Conservation (phyloP, 2,888 invertebrate genomes). For the Drosophila trichaetosa region DNA sequence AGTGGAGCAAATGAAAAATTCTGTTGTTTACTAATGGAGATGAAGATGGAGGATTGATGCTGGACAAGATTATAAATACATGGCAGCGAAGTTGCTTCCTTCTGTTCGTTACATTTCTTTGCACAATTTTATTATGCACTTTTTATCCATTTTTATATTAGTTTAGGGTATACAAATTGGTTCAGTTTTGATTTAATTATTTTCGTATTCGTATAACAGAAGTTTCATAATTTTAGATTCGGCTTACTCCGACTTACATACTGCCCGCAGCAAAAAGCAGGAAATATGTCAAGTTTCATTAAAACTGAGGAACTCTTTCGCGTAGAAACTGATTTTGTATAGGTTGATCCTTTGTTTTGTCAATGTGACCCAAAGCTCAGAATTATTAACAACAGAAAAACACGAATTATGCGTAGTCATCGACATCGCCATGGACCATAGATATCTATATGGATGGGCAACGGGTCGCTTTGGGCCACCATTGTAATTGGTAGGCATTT, state of each 20-base stretch:
- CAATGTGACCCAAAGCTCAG: constrained; percentile 37
- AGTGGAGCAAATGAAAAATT: constrained; percentile 2
- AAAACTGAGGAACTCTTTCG: background rate
- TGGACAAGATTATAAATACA: too few species aligned
- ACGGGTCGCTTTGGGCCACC: constrained; percentile 20
- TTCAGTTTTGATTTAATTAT: background rate
- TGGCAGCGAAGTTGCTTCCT: too few species aligned
- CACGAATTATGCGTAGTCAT: constrained; percentile 70
- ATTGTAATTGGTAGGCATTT: constrained; percentile 57
- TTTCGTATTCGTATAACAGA: background rate
- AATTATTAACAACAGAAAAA: constrained; percentile 12
- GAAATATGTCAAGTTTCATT: background rate
- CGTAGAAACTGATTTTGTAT: background rate
- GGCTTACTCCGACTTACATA: background rate
- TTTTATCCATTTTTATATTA: background rate
- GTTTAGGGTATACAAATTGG: background rate
- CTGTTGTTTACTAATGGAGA: background rate
- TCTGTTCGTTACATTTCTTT: background rate
- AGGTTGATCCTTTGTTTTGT: constrained; percentile 2
- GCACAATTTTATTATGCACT: background rate
- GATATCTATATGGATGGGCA: constrained; percentile 26
- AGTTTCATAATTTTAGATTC: background rate
- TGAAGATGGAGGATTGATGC: too few species aligned
- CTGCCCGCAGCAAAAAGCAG: too few species aligned
- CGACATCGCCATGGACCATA: constrained; percentile 34